A percentile compares a stretch with the other conserved stretches of the same genome.
Evolutionary conservation across 1,140 invertebrate genomes (phyloP).

Genomic region (Zaprionus ghesquierei): DNA sequence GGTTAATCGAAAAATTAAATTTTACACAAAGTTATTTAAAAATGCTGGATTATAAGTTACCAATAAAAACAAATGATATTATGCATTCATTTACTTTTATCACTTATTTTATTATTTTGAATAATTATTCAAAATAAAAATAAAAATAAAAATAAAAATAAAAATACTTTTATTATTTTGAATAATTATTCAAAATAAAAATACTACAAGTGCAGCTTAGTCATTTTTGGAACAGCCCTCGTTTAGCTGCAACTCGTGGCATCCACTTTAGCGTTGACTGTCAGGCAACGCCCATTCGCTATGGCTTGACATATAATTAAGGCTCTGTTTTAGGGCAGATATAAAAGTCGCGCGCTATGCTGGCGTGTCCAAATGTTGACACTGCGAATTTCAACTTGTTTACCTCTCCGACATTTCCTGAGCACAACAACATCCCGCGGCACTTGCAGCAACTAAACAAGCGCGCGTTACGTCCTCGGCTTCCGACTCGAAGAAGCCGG

Average conservation of each 20-base stretch:
- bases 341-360: conserved; percentile 33
- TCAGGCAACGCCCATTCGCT: conserved; percentile 23
- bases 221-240: conserved; percentile 10
- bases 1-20: no score
- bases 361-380: conserved; percentile 40
- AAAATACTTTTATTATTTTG: no score
- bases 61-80: no score
- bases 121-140: no score
- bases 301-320: conserved; percentile 45
- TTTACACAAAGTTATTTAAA: no score
- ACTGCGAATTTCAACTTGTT: conserved; percentile 35
- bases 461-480: no score
- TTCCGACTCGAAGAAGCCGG: neutral
- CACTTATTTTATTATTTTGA: no score
- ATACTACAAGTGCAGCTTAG: neutral
- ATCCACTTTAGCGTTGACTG: conserved; percentile 20
- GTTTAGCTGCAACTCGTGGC: conserved; percentile 7
- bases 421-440: conserved; percentile 44
- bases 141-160: no score
- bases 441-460: conserved; percentile 13
- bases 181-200: no score
- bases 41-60: no score
- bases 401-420: conserved; percentile 46
- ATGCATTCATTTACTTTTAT: no score
- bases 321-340: conserved; percentile 26